A percentile compares a stretch with the other conserved stretches of the same genome.
phyloP scores from a whole-genome alignment of 1,140 invertebrate species.

The Archegozetes longisetosus region DNA sequence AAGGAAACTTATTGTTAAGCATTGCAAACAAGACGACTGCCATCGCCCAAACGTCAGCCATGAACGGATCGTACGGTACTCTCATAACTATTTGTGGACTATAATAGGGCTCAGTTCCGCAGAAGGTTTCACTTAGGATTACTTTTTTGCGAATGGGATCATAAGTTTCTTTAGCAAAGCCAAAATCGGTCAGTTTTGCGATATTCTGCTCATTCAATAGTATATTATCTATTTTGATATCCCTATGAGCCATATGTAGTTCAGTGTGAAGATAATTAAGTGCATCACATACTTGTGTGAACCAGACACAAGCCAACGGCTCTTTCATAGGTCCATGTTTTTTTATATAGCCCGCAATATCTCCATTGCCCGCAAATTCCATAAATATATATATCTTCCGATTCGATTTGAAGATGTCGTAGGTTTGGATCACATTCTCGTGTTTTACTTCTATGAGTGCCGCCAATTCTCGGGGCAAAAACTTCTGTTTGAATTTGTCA shows the following conservation, averaged over 20 bases:
- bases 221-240: constrained; percentile 18
- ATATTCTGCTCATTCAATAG: constrained; percentile 2
- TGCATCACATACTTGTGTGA: constrained; percentile 1
- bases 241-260: constrained; percentile 11
- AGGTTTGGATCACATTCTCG: constrained; percentile 7
- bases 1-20: constrained; percentile 28
- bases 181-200: constrained; percentile 18
- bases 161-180: constrained; percentile 12
- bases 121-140: constrained; percentile 12
- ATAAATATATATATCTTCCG: constrained; percentile 13
- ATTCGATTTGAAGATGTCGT: constrained; percentile 11
- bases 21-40: constrained; percentile 27
- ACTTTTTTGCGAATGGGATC: constrained; percentile 1
- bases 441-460: constrained; percentile 11
- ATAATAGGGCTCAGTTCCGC: constrained; percentile 17
- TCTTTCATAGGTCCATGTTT: background rate
- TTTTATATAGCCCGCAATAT: constrained; percentile 8
- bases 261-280: constrained; percentile 13
- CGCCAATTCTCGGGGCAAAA: constrained; percentile 14
- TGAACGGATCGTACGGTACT: constrained; percentile 22
- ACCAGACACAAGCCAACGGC: constrained; percentile 5
- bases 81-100: constrained; percentile 24
- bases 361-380: constrained; percentile 9
- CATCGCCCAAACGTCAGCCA: constrained; percentile 25
- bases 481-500: constrained; percentile 10